These are phyloP conservation scores for Porites australiensis DNA, from an alignment of 64 coral and sea anemone genomes.

Conservation along the genomic window DNA sequence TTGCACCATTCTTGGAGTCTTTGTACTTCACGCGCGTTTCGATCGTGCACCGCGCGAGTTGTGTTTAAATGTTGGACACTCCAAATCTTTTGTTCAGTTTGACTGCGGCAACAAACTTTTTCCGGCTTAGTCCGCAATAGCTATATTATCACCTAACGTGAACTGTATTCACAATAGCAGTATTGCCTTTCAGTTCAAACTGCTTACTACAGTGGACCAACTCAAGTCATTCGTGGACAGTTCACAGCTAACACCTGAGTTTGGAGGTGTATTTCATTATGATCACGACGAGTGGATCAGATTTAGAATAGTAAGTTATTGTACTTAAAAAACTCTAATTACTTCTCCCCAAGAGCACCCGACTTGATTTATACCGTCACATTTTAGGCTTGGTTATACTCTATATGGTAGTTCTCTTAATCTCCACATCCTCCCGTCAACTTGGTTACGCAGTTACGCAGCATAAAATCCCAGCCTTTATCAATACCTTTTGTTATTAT, in stretches of 20 bases:
- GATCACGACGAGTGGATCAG: slow-evolving; percentile 98
- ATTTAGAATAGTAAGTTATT: slow-evolving; percentile 97
- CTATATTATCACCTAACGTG: neutral
- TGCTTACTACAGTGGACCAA: slow-evolving; percentile 93
- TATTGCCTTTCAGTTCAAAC: slow-evolving; percentile 88
- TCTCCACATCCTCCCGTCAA: no score
- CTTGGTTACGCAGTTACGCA: no score
- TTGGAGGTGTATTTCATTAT: slow-evolving; percentile 95
- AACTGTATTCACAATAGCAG: slow-evolving; percentile 23
- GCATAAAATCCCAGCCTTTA: neutral
- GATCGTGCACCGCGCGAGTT: neutral
- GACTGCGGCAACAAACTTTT: neutral
- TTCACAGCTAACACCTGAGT: slow-evolving; percentile 89
- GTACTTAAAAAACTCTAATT: neutral
- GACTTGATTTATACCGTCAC: no score
- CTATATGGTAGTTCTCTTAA: no score
- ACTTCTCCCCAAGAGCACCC: no score
- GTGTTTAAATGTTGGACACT: neutral
- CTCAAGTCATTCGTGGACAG: slow-evolving; percentile 84
- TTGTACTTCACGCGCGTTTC: neutral
- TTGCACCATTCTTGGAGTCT: neutral
- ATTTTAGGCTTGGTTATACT: no score
- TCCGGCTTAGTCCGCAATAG: neutral
- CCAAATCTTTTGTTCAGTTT: neutral
- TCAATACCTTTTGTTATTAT: no score